These are phyloP conservation scores for Dufourea novaeangliae DNA, from an alignment of 1,140 invertebrate species.

Conservation along the genomic window DNA sequence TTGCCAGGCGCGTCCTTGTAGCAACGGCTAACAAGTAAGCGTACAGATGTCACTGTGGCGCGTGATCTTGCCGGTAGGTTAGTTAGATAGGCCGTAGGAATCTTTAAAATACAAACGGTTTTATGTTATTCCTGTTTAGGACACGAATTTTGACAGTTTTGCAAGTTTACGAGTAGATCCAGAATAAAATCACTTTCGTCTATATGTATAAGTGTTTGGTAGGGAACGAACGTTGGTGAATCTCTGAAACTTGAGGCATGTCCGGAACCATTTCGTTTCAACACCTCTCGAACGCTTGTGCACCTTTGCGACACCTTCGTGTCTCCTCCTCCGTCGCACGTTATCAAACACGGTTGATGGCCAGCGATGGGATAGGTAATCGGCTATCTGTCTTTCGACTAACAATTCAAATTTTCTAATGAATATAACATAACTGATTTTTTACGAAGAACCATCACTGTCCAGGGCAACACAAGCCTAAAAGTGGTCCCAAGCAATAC, in stretches of 20 bases:
- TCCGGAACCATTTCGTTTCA: too few species aligned
- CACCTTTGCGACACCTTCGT: not conserved
- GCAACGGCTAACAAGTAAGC: constrained; percentile 37
- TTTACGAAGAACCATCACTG: too few species aligned
- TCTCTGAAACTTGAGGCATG: too few species aligned
- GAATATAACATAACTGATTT: too few species aligned
- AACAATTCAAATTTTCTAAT: not conserved
- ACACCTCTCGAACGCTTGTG: too few species aligned
- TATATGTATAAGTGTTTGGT: too few species aligned
- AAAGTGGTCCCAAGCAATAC: constrained; percentile 6
- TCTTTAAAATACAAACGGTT: not conserved
- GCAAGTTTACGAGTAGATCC: too few species aligned
- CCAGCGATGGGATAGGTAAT: not conserved
- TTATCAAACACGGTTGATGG: not conserved
- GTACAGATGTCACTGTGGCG: not conserved
- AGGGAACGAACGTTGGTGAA: too few species aligned
- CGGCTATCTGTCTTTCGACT: not conserved
- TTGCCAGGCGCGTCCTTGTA: constrained; percentile 59
- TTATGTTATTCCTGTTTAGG: too few species aligned
- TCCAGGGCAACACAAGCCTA: too few species aligned
- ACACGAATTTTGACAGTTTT: too few species aligned
- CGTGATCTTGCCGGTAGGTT: not conserved
- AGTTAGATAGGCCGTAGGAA: not conserved
- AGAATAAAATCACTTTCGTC: too few species aligned
- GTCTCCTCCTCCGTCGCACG: not conserved